These are phyloP conservation scores for Pseudochirops corinnae DNA, from an alignment of 2,797 vertebrate species.

Conservation along the genomic window DNA sequence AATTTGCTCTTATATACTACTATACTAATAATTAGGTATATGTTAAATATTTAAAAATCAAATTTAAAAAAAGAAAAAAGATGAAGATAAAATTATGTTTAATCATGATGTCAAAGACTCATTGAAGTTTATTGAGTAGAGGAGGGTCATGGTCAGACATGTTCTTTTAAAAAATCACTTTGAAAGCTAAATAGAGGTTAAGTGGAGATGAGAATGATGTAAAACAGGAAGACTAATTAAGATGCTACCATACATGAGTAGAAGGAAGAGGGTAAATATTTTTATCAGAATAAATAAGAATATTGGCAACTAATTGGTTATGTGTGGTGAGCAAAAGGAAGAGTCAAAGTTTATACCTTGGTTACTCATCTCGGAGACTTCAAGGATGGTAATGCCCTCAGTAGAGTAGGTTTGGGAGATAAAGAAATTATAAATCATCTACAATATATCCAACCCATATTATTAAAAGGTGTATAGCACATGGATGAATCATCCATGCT, in stretches of 20 bases:
- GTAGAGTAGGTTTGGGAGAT: background rate
- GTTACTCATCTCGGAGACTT: background rate
- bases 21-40: background rate
- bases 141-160: background rate
- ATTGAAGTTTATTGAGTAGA: background rate
- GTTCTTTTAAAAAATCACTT: background rate
- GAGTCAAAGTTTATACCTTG: background rate
- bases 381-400: background rate
- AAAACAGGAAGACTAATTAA: background rate
- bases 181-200: background rate
- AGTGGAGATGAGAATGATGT: background rate
- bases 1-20: background rate
- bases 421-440: background rate
- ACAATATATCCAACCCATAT: background rate
- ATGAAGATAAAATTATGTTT: background rate
- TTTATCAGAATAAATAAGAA: background rate
- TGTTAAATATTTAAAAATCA: background rate
- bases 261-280: background rate
- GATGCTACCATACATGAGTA: background rate
- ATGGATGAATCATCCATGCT: background rate
- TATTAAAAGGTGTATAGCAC: background rate
- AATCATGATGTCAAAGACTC: background rate
- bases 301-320: background rate
- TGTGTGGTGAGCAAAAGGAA: background rate
- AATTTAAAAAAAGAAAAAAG: background rate